Conservation (phyloP, 2,797 vertebrate species). For the Rhinoraja longicauda region DNA sequence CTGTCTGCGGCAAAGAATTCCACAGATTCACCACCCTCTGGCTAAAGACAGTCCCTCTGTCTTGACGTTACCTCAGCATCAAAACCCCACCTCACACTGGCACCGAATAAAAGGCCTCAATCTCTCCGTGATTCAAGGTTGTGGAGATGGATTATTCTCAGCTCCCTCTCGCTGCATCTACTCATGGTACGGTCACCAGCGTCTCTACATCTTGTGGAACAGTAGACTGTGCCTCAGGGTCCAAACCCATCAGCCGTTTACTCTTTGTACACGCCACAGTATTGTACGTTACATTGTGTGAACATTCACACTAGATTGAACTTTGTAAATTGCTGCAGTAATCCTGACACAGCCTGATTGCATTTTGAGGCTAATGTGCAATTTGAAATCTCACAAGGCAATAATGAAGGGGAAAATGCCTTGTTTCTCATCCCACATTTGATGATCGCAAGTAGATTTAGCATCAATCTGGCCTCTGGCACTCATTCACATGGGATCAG, state of each 20-base stretch:
- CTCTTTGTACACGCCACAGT: background rate
- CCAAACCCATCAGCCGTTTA: background rate
- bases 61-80: too few species aligned
- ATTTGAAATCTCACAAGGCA: slow-evolving; percentile 21
- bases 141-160: background rate
- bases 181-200: background rate
- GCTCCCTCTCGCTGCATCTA: background rate
- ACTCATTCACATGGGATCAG: background rate
- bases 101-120: background rate
- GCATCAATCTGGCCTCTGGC: slow-evolving; percentile 1
- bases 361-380: background rate
- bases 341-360: background rate
- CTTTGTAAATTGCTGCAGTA: background rate
- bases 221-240: background rate
- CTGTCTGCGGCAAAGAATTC: too few species aligned
- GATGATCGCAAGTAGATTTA: slow-evolving; percentile 8
- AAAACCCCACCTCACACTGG: background rate
- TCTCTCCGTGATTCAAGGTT: background rate
- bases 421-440: background rate
- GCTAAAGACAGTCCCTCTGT: too few species aligned
- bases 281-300: background rate
- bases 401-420: background rate
- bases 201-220: background rate
- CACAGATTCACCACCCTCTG: too few species aligned
- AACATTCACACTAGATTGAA: background rate